Conservation (phyloP, 2,888 invertebrate genomes). For the Himalopsyche japonica region DNA sequence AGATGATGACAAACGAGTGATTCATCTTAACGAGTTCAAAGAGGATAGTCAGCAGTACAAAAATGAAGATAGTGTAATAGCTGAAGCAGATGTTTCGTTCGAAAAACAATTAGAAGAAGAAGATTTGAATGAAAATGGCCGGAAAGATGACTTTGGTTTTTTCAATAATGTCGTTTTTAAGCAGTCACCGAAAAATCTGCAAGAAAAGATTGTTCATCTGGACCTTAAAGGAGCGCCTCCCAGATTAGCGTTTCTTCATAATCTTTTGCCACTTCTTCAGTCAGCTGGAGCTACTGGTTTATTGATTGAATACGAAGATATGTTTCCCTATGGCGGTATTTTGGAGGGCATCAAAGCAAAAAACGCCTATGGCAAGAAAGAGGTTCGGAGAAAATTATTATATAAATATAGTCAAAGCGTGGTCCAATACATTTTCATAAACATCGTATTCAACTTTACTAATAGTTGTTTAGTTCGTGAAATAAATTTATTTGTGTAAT, state of each 20-base stretch:
- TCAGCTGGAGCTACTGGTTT: conserved; percentile 75
- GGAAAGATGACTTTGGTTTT: background rate
- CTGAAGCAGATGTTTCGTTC: background rate
- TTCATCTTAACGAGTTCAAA: background rate
- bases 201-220: conserved; percentile 73
- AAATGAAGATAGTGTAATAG: background rate
- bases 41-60: background rate
- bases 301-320: conserved; percentile 84
- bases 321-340: conserved; percentile 75
- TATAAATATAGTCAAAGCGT: too few species aligned
- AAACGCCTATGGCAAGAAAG: conserved; percentile 63
- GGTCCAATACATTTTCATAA: too few species aligned
- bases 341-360: conserved; percentile 63
- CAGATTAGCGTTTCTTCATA: conserved; percentile 63
- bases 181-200: conserved; percentile 39
- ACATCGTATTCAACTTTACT: too few species aligned
- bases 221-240: conserved; percentile 87
- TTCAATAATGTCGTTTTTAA: conserved; percentile 23
- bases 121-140: background rate
- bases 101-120: background rate
- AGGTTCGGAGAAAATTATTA: conserved; percentile 44
- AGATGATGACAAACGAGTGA: background rate
- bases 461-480: too few species aligned
- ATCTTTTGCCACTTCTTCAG: conserved; percentile 65
- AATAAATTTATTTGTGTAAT: too few species aligned